These are phyloP conservation scores for Holacanthella duospinosa DNA, from an alignment of 2,888 invertebrate species.

Conservation along the genomic window DNA sequence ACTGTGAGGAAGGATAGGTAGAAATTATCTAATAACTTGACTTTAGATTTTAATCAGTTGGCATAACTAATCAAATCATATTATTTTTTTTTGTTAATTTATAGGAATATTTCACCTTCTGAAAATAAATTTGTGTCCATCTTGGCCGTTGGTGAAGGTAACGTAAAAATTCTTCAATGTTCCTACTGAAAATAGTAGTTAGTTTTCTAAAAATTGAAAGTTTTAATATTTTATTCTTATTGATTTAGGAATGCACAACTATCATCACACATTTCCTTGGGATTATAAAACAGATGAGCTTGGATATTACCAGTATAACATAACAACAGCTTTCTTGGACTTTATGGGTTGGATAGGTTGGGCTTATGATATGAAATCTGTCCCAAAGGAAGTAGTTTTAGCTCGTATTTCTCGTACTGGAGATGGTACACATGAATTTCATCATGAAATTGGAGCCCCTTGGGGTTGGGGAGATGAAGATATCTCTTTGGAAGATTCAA, in stretches of 20 bases:
- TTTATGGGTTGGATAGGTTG: constrained; percentile 50
- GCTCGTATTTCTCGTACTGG: constrained; percentile 58
- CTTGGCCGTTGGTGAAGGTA: constrained; percentile 61
- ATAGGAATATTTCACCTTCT: constrained; percentile 62
- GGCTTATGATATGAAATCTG: constrained; percentile 54
- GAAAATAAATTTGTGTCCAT: constrained; percentile 65
- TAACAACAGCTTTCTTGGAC: constrained; percentile 54
- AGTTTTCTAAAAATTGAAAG: too few relatives aligned
- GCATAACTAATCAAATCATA: too few relatives aligned
- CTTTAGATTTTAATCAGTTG: too few relatives aligned
- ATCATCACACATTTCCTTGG: constrained; percentile 45
- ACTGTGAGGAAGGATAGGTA: background rate
- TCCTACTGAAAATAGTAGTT: too few relatives aligned
- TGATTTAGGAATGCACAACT: constrained; percentile 47
- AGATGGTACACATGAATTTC: constrained; percentile 50
- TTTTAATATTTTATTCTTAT: too few relatives aligned
- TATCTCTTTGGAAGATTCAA: constrained; percentile 26
- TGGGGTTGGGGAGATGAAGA: constrained; percentile 37
- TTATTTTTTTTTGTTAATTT: constrained; percentile 22
- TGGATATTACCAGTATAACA: constrained; percentile 45
- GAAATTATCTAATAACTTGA: background rate
- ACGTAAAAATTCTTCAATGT: constrained; percentile 87
- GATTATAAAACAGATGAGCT: constrained; percentile 47
- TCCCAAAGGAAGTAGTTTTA: constrained; percentile 55
- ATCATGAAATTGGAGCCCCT: constrained; percentile 17